These are phyloP conservation scores for Eolophus roseicapilla DNA, from an alignment of 2,113 vertebrate genomes.

Conservation along the genomic window DNA sequence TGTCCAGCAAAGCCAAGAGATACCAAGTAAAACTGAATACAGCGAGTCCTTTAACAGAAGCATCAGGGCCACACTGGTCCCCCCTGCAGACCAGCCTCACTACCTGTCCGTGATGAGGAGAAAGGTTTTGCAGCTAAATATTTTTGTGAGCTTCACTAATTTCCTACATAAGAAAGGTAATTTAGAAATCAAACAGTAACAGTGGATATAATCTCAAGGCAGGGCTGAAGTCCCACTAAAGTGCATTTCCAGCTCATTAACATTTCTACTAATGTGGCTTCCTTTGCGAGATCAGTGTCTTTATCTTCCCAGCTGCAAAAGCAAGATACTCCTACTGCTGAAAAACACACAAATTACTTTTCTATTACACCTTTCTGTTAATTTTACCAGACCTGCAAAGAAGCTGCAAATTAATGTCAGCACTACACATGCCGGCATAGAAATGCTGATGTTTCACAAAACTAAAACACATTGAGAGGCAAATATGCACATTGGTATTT, in stretches of 20 bases:
- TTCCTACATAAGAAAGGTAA: background rate
- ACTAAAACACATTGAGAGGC: background rate
- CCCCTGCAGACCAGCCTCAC: background rate
- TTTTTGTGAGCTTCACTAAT: background rate
- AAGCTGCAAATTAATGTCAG: background rate
- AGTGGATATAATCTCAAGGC: background rate
- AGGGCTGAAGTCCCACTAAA: background rate
- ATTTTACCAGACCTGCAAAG: background rate
- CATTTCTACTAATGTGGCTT: background rate
- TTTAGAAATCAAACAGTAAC: background rate
- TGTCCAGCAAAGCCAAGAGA: background rate
- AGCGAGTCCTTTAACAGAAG: background rate
- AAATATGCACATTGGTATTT: background rate
- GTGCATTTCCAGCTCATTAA: background rate
- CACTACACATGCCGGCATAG: background rate
- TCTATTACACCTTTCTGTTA: background rate
- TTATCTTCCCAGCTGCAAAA: background rate
- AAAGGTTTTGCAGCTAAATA: background rate
- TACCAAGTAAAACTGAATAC: background rate
- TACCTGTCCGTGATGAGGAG: fast-evolving
- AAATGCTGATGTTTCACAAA: background rate
- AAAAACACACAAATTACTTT: background rate
- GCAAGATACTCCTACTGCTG: background rate
- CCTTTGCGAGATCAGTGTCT: background rate
- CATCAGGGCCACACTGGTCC: fast-evolving